Percentiles rank a stretch among this genome's conserved stretches.
phyloP scores from a whole-genome alignment of 2,113 vertebrate genomes.

The Anarhynchus alexandrinus region DNA sequence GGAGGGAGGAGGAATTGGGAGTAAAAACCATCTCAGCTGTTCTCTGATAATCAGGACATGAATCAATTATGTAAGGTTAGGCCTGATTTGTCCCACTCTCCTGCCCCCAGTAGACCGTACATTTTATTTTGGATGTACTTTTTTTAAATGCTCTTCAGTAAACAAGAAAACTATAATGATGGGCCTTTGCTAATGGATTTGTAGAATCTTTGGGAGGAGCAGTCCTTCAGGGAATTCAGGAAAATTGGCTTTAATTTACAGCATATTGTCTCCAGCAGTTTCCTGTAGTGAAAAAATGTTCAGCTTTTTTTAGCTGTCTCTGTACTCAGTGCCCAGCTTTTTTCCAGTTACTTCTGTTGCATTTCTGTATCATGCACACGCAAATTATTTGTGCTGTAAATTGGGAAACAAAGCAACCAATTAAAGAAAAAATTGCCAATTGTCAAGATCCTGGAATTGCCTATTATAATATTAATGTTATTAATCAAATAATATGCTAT shows the following conservation, averaged over 20 bases:
- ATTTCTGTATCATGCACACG: neutral
- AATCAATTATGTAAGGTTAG: neutral
- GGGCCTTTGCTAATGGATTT: neutral
- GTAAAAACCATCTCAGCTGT: neutral
- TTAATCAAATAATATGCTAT: neutral
- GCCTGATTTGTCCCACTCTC: neutral
- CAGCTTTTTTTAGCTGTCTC: neutral
- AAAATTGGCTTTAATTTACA: slow-evolving; percentile 28
- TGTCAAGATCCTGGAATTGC: neutral
- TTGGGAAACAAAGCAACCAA: neutral
- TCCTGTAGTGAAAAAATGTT: neutral
- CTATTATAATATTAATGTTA: neutral
- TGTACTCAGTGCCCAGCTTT: neutral
- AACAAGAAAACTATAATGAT: neutral
- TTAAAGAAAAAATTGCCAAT: neutral
- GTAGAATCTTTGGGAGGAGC: neutral
- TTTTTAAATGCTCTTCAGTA: neutral
- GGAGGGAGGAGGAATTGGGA: neutral
- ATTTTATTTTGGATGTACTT: neutral
- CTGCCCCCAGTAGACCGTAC: fast-evolving
- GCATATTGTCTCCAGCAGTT: neutral
- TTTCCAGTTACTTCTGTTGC: neutral
- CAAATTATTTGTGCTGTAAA: neutral
- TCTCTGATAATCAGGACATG: neutral
- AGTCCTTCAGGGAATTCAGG: neutral